These are phyloP conservation scores for Heteromormyrus szaboi DNA, from an alignment of 2,797 vertebrate genomes.

Conservation along the genomic window DNA sequence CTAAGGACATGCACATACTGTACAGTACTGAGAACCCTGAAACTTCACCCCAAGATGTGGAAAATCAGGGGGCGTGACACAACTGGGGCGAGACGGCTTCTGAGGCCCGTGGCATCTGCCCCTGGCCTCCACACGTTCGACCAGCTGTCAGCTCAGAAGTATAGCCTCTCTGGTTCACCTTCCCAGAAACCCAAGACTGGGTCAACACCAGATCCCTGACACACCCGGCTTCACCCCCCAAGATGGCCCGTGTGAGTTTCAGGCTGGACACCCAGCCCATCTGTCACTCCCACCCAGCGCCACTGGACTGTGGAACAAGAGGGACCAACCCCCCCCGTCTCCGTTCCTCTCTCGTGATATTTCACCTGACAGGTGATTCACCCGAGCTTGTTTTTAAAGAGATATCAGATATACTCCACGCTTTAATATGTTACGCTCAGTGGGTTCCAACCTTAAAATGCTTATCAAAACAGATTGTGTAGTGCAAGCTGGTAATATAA, in stretches of 20 bases:
- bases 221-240: not conserved
- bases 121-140: not conserved
- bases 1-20: not conserved
- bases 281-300: not conserved
- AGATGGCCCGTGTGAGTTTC: not conserved
- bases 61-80: not conserved
- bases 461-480: not conserved
- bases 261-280: not conserved
- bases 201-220: slow-evolving; percentile 30
- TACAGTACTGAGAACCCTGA: not conserved
- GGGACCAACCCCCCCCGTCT: not conserved
- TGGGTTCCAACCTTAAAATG: not conserved
- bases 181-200: slow-evolving; percentile 31
- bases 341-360: not conserved
- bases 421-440: not conserved
- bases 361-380: not conserved
- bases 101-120: not conserved
- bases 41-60: not conserved
- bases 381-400: not conserved
- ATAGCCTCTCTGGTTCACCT: not conserved
- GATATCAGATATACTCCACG: not conserved
- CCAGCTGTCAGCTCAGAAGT: not conserved
- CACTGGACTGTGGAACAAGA: not conserved
- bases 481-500: not conserved
- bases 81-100: not conserved